Evolutionary conservation across 2,797 vertebrate species (phyloP).

Genomic region (Anas bahamensis): DNA sequence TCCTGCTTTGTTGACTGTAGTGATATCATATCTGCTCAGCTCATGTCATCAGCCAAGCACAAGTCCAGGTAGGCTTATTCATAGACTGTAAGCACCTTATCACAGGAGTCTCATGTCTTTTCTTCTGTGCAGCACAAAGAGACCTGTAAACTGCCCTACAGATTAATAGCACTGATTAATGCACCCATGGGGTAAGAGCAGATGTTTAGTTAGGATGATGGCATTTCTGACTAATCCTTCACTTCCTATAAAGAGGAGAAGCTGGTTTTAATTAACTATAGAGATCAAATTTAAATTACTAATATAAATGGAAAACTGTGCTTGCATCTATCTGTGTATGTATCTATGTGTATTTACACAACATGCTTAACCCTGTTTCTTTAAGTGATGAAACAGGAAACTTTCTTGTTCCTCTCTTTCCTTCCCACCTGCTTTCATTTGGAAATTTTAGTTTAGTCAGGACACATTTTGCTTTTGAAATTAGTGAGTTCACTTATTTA

Average conservation of each 20-base stretch:
- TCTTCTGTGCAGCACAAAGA: background rate
- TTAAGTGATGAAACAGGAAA: background rate
- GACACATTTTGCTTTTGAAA: background rate
- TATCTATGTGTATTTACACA: background rate
- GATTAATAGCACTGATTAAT: background rate
- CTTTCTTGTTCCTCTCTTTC: background rate
- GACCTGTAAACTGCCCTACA: background rate
- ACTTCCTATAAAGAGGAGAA: background rate
- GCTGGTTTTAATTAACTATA: background rate
- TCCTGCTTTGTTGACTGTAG: background rate
- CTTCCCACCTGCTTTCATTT: background rate
- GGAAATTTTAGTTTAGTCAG: background rate
- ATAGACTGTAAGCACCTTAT: background rate
- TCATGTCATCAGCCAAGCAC: accelerated
- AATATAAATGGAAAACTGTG: background rate
- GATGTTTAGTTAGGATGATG: background rate
- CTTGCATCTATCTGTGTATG: background rate
- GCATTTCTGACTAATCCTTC: background rate
- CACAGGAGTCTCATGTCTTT: accelerated
- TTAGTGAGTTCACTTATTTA: background rate
- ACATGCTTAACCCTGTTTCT: background rate
- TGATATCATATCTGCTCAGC: background rate
- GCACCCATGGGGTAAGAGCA: background rate
- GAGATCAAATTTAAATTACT: background rate
- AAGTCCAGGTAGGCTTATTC: background rate